A percentile compares a stretch with the other conserved stretches of the same genome.
These are phyloP conservation scores for Holacanthella duospinosa DNA, from an alignment of 2,888 invertebrate genomes.

Conservation along the genomic window DNA sequence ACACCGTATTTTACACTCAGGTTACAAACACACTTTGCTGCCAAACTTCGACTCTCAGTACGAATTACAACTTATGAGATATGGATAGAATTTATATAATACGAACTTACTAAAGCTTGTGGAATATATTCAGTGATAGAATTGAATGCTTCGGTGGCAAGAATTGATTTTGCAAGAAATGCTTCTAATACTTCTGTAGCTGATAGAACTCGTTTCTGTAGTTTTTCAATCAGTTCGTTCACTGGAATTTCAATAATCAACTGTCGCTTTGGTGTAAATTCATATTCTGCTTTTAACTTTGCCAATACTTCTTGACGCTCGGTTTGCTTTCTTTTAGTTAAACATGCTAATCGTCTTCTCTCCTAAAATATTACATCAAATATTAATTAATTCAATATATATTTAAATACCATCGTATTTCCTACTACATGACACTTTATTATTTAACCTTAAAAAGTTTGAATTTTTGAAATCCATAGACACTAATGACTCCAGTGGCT, in stretches of 20 bases:
- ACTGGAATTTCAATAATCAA: conserved; percentile 16
- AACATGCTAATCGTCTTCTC: neutral
- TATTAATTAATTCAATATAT: neutral
- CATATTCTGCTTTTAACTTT: neutral
- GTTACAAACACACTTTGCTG: too few species aligned
- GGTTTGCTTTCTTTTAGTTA: conserved; percentile 3
- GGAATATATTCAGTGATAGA: conserved; percentile 39
- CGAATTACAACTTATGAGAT: too few species aligned
- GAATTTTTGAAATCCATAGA: neutral
- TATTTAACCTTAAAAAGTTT: neutral
- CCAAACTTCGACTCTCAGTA: too few species aligned
- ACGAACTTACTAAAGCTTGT: conserved; percentile 12
- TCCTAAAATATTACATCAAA: conserved; percentile 8
- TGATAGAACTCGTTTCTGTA: conserved; percentile 23
- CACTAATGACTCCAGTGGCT: neutral
- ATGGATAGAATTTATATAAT: neutral
- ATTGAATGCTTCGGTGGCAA: conserved; percentile 36
- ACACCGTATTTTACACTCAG: too few species aligned
- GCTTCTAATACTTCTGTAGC: conserved; percentile 30
- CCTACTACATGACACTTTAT: neutral
- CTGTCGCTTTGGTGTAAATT: neutral
- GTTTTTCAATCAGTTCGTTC: conserved; percentile 18
- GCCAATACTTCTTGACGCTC: neutral
- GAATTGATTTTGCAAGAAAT: conserved; percentile 33
- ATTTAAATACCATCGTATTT: neutral